A percentile compares a stretch with the other conserved stretches of the same genome.
phyloP scores from a whole-genome alignment of 1,140 invertebrate species.

The Cotesia chilonis region DNA sequence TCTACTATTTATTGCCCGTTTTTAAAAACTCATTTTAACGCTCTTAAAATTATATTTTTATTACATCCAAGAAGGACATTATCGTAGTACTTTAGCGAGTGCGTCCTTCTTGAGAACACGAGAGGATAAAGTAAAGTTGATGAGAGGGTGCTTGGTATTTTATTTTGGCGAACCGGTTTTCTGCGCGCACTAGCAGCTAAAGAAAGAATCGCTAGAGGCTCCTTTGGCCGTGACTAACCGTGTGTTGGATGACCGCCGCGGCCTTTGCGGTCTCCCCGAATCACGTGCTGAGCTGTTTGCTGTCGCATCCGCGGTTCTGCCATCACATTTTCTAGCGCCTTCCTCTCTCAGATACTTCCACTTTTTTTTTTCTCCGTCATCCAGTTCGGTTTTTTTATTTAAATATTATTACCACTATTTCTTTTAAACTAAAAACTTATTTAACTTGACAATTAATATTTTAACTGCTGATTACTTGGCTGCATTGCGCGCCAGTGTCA shows the following conservation, averaged over 20 bases:
- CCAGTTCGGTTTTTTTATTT: neutral
- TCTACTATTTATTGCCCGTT: neutral
- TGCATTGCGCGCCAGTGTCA: constrained; percentile 24
- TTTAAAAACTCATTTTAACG: neutral
- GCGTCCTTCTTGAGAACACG: constrained; percentile 8
- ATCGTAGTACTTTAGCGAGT: neutral
- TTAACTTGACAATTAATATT: neutral
- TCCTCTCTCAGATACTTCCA: neutral
- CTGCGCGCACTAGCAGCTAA: neutral
- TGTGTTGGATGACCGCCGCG: neutral
- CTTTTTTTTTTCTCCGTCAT: neutral
- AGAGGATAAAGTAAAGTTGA: neutral
- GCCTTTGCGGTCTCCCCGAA: constrained; percentile 24
- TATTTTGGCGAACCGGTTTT: constrained; percentile 36
- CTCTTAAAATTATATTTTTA: neutral
- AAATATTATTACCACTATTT: neutral
- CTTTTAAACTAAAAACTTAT: neutral
- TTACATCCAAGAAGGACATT: neutral
- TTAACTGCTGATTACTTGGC: constrained; percentile 25
- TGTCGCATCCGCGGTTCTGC: constrained; percentile 12
- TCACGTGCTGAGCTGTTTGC: constrained; percentile 30
- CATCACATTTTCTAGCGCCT: neutral
- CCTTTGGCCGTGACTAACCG: constrained; percentile 31
- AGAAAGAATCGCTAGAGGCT: no score
- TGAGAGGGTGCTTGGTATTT: constrained; percentile 27